These are phyloP conservation scores for Petrolisthes manimaculis DNA, from an alignment of 2,888 invertebrate species.

Conservation along the genomic window DNA sequence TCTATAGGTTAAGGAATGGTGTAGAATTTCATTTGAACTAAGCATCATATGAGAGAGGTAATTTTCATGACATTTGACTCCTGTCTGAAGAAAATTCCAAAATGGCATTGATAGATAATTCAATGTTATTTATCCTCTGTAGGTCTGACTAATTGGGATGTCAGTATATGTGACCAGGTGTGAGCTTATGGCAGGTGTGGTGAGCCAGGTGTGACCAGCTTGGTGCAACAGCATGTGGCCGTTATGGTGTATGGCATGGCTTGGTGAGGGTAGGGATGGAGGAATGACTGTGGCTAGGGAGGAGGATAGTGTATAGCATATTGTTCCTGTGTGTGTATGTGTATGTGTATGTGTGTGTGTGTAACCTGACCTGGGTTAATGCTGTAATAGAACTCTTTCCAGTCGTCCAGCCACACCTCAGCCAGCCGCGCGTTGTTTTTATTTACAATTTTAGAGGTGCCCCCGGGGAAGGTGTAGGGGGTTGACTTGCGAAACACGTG, in stretches of 20 bases:
- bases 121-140: no score
- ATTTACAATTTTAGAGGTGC: conserved; percentile 95
- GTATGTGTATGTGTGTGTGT: background rate
- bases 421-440: conserved; percentile 98
- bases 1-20: background rate
- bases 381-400: conserved; percentile 98
- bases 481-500: conserved; percentile 98
- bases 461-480: conserved; percentile 98
- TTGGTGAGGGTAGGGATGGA: background rate
- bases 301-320: no score
- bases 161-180: background rate
- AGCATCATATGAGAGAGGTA: no score
- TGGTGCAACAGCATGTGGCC: background rate
- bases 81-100: no score
- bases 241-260: background rate
- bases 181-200: background rate
- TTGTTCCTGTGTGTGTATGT: background rate
- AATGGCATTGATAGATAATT: no score
- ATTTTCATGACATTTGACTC: no score
- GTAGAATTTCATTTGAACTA: no score
- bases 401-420: conserved; percentile 99
- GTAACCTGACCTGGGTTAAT: conserved; percentile 88
- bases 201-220: background rate
- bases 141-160: background rate
- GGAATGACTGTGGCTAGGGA: no score